Base-by-base conservation (phyloP, 2,888 invertebrate genomes). In the Chrysolina americana region DNA sequence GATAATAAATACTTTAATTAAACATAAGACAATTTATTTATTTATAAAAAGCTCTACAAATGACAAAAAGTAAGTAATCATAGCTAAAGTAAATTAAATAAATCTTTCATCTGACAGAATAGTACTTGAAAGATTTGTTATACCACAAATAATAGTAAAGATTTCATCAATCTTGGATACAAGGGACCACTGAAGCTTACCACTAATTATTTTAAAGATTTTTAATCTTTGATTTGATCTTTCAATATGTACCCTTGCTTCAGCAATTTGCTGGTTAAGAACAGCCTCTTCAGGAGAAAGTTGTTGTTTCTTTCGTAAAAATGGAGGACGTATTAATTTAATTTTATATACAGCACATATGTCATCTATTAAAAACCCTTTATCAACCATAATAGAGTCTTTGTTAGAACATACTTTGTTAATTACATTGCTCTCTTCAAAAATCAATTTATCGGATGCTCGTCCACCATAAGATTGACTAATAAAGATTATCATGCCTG, bases 211-310 rank as follows among this genome's bases (percentile, higher is more conserved):
- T 68, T 73, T 41, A 68, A 73, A 68, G 9, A 73, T 68, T 68
- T 64, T 68, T n/a, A 73, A 59, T 41, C 73, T n/a, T 62, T 68
- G 64, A 47, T 73, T 68, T n/a, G 21, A 65, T 59, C 77, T 64
- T 70, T 78, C 78, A 50, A 80, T 68, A 75, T 80, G 78, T 9
- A 81, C 81, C n/a, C 79, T 19, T 9, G 78, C 79, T 63, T 41
- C 50, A 41, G 79, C 73, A 50, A 80, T 79, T 48, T 70, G 21
- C 9, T 23, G 41, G 68, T 74, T 79, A 17, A 13, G 4, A 48
- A 19, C 11, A 19, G 79, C 72, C 59, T 81, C 79, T 44, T 62
- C 47, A 53, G 66, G 15, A 23, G 69, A 53, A 21, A 77, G 72
- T 50, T 79, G 78, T 50, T 76, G 73, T 65, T 80, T 76, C 21